phyloP scores from a whole-genome alignment of 2,113 vertebrate genomes.

The Channa argus region DNA sequence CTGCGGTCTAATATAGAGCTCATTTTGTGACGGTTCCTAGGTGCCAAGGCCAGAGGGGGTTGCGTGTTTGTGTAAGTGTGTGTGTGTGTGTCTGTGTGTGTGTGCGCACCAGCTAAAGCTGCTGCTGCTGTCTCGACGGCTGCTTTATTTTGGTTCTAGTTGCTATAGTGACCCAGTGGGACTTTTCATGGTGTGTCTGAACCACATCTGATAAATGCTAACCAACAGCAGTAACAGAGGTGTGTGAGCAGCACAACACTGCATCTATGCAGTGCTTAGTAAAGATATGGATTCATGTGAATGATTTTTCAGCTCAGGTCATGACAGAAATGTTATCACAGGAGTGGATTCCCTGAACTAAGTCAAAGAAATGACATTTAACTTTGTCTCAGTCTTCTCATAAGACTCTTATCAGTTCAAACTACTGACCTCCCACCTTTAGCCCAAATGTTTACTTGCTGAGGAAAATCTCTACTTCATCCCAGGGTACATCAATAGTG shows the following conservation, averaged over 20 bases:
- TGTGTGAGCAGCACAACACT: conserved; percentile 6
- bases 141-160: conserved; percentile 78
- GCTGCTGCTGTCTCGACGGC: conserved; percentile 65
- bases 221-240: conserved; percentile 40
- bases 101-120: conserved; percentile 52
- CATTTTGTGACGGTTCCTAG: conserved; percentile 66
- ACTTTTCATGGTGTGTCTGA: conserved; percentile 62
- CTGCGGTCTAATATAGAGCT: conserved; percentile 64
- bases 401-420: conserved; percentile 38
- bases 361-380: conserved; percentile 2
- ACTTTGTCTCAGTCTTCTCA: conserved; percentile 10
- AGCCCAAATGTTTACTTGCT: conserved; percentile 58
- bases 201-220: conserved; percentile 57
- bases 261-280: neutral
- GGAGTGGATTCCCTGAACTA: neutral
- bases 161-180: conserved; percentile 78
- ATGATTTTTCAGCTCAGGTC: neutral
- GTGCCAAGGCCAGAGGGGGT: conserved; percentile 66
- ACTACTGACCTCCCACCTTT: conserved; percentile 59
- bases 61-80: conserved; percentile 26
- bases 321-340: neutral
- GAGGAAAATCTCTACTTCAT: conserved; percentile 31
- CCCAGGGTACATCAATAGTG: conserved; percentile 58
- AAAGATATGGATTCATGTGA: neutral
- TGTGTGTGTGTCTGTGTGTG: conserved; percentile 26